Evolutionary conservation across 2,797 vertebrate species (phyloP).

Genomic region (Anomalospiza imberbis): DNA sequence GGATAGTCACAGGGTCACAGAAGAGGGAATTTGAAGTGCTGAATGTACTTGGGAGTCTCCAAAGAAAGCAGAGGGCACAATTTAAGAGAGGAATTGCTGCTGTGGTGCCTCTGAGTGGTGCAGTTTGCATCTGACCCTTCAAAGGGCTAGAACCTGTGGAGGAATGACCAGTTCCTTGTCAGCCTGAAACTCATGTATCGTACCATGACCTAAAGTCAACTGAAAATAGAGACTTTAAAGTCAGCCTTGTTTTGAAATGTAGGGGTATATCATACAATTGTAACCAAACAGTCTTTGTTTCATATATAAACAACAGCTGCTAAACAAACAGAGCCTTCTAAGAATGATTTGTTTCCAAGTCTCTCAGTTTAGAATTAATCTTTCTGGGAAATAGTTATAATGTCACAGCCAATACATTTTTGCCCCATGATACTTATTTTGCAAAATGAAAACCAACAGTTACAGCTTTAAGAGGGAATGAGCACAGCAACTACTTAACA

Average conservation of each 20-base stretch:
- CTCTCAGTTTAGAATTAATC: conserved; percentile 21
- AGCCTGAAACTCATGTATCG: background rate
- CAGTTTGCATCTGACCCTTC: background rate
- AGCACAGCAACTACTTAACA: conserved; percentile 66
- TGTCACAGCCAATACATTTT: conserved; percentile 50
- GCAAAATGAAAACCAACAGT: conserved; percentile 59
- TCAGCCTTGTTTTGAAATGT: background rate
- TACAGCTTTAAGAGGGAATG: conserved; percentile 62
- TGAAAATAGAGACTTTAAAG: background rate
- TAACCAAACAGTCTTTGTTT: background rate
- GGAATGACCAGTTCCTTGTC: background rate
- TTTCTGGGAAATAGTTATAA: conserved; percentile 34
- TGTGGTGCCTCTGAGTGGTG: background rate
- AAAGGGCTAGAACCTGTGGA: background rate
- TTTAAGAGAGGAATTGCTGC: background rate
- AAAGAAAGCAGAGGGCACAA: background rate
- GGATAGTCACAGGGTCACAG: background rate
- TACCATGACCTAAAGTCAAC: background rate
- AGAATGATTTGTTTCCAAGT: conserved; percentile 36
- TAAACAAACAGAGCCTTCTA: conserved; percentile 27
- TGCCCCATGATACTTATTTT: conserved; percentile 52
- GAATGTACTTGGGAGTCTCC: background rate
- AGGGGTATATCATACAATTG: background rate
- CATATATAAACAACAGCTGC: background rate
- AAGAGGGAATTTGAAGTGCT: background rate